Conservation (phyloP, 2,113 vertebrate species). For the Coptodon rendalli region DNA sequence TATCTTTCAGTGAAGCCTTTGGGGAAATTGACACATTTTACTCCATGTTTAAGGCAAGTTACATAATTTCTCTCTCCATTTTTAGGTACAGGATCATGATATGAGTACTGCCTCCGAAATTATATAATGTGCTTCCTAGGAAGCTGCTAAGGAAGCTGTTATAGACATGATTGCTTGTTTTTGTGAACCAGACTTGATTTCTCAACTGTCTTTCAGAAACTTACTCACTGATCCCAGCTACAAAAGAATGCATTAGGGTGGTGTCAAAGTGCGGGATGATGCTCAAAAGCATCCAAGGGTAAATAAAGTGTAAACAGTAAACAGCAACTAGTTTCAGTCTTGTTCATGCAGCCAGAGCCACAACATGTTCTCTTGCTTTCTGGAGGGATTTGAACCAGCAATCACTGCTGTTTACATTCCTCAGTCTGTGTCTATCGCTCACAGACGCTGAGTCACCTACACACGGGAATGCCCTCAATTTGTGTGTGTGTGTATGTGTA, state of each 20-base stretch:
- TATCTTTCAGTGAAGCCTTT: background rate
- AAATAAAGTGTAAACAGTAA: slow-evolving; percentile 1
- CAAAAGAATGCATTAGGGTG: background rate
- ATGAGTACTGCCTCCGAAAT: background rate
- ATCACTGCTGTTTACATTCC: slow-evolving; percentile 51
- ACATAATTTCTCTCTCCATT: background rate
- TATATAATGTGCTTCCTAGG: background rate
- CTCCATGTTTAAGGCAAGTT: background rate
- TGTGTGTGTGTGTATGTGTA: background rate
- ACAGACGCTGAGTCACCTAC: slow-evolving; percentile 43
- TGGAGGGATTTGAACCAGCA: slow-evolving; percentile 40
- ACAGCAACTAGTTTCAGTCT: background rate
- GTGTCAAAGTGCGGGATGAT: background rate
- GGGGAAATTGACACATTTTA: background rate
- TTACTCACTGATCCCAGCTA: background rate
- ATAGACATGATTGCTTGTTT: background rate
- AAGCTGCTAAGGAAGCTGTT: background rate
- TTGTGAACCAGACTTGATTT: background rate
- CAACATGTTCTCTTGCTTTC: background rate
- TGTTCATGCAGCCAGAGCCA: background rate
- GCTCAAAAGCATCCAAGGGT: background rate
- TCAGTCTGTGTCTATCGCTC: slow-evolving; percentile 20
- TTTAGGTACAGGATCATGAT: background rate
- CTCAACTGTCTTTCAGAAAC: background rate
- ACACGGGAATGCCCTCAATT: slow-evolving; percentile 1